These are phyloP conservation scores for Darevskia mixta DNA, from an alignment of 2,797 vertebrate species.

Conservation along the genomic window DNA sequence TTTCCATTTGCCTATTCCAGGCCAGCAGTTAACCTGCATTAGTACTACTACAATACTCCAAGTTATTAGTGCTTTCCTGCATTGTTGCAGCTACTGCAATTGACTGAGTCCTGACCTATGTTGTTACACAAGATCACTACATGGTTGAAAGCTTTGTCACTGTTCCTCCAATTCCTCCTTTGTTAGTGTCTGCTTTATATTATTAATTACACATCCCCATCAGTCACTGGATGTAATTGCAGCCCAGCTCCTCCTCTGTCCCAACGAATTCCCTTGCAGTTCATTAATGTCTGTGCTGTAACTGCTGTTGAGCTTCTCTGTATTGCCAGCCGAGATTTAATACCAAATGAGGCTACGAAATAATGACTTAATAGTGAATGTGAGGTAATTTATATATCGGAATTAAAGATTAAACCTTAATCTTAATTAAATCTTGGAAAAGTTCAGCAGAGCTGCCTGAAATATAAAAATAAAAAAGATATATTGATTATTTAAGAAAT, in stretches of 20 bases:
- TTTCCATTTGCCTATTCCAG: background rate
- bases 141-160: conserved; percentile 39
- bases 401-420: conserved; percentile 76
- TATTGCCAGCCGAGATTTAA: conserved; percentile 59
- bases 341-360: conserved; percentile 66
- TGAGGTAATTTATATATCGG: conserved; percentile 71
- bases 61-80: conserved; percentile 38
- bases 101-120: conserved; percentile 57
- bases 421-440: conserved; percentile 81
- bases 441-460: conserved; percentile 69
- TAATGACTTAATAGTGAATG: conserved; percentile 69
- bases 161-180: background rate
- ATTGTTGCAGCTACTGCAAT: conserved; percentile 40
- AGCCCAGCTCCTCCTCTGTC: conserved; percentile 33
- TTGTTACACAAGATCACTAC: conserved; percentile 32
- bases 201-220: conserved; percentile 48
- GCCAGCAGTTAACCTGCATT: background rate
- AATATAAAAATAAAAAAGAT: conserved; percentile 75
- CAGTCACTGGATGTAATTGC: conserved; percentile 44
- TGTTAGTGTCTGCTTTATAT: conserved; percentile 39
- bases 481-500: conserved; percentile 79
- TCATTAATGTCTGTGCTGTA: conserved; percentile 63
- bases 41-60: background rate
- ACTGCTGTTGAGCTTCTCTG: conserved; percentile 55
- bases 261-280: conserved; percentile 57